Percentiles rank a stretch among this genome's conserved stretches.
phyloP scores from a whole-genome alignment of 2,113 vertebrate species.

The Ailuropoda melanoleuca region DNA sequence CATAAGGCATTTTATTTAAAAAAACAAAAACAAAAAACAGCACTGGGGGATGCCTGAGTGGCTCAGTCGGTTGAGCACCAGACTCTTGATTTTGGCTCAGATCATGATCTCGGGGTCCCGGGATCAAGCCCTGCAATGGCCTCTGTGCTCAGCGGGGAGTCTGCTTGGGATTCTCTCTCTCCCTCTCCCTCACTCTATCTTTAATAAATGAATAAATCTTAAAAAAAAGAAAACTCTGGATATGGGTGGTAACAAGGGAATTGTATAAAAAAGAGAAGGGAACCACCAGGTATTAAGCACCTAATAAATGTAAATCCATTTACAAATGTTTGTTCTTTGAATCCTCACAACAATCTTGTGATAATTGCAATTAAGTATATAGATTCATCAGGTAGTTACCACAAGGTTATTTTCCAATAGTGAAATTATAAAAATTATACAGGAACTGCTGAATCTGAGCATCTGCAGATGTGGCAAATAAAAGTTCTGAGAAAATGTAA shows the following conservation, averaged over 20 bases:
- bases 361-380: background rate
- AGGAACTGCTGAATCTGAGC: background rate
- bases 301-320: background rate
- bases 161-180: background rate
- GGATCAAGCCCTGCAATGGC: background rate
- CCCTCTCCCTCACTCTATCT: background rate
- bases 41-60: background rate
- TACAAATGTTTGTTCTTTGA: background rate
- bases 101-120: background rate
- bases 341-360: background rate
- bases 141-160: background rate
- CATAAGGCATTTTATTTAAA: background rate
- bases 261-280: background rate
- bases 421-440: conserved; percentile 15
- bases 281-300: background rate
- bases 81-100: background rate
- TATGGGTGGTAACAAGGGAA: background rate
- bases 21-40: background rate
- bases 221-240: background rate
- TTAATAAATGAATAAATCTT: background rate
- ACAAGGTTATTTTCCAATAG: background rate
- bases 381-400: background rate
- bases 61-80: background rate
- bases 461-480: background rate
- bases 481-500: conserved; percentile 16